Evolutionary conservation across 2,797 vertebrate species (phyloP), one percentile per base, ranked within the genome.

Genomic region (Parotocinclus haroldoi): DNA sequence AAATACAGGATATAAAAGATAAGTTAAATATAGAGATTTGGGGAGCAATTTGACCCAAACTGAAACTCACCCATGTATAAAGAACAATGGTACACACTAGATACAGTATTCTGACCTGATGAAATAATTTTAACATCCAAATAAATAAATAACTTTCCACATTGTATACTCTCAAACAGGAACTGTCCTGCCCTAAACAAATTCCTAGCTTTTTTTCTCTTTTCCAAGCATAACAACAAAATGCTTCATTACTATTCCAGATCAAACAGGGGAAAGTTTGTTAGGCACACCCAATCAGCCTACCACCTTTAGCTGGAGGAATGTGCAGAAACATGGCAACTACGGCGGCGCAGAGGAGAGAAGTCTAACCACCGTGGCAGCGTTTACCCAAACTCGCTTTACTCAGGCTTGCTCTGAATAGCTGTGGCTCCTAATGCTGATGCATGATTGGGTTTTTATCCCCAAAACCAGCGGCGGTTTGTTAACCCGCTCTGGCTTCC

Each of bases 181-280:
- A 89, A 89, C 80, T 74, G 79, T 81, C 79, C 79, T 83, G 82
- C 81, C 81, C 86, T 76, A 87, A 87, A 89, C 86, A 88, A 66
- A 80, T 80, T 68, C 79, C 74, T 76, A 75, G 27, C 81, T 86
- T 88, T 83, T 89, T 89, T 88, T 82, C 81, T 85, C 85, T 87
- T 88, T 86, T 84, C 79, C 80, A 62, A 63, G 73, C 1, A 75
- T 80, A 66, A 73, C 73, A 59, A 72, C 78, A 73, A 76, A 69
- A 77, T 12, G 68, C 79, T 70, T 83, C 77, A 79, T 89, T 87
- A 87, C 89, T 87, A 83, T 82, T 77, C 77, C 80, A 86, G 85
- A 85, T 87, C 82, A 87, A 88, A 91, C 80, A 66, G 27, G 6
- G 36, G 55, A 38, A 54, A 71, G 70, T 73, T 79, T 80, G 77